phyloP scores from a whole-genome alignment of 1,140 invertebrate species.

The Whitmania pigra region DNA sequence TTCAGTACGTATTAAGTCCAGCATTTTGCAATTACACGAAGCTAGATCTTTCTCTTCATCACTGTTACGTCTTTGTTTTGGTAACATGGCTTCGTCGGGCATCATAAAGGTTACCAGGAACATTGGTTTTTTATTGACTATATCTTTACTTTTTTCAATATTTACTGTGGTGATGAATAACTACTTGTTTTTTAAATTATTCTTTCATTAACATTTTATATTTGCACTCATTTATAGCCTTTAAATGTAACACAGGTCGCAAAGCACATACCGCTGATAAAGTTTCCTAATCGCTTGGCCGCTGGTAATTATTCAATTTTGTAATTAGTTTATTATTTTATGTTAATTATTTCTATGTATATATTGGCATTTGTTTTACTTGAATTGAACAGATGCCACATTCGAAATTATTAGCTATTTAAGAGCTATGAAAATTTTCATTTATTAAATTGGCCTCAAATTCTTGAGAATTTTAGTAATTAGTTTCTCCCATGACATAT shows the following conservation, averaged over 20 bases:
- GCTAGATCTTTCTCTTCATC: too few relatives aligned
- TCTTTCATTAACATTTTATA: not conserved
- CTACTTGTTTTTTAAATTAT: not conserved
- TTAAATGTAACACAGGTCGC: constrained; percentile 3
- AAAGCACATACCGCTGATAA: constrained; percentile 8
- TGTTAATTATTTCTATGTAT: not conserved
- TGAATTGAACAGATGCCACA: too few relatives aligned
- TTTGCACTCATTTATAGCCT: not conserved
- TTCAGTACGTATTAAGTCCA: too few relatives aligned
- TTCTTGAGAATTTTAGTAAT: too few relatives aligned
- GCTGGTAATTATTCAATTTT: not conserved
- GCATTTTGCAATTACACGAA: too few relatives aligned
- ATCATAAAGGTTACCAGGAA: constrained; percentile 4
- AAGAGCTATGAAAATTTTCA: too few relatives aligned
- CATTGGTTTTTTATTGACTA: not conserved
- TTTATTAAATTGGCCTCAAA: too few relatives aligned
- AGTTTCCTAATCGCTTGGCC: constrained; percentile 9
- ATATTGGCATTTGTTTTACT: not conserved
- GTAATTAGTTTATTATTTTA: not conserved
- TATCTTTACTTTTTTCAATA: not conserved
- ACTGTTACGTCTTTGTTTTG: not conserved
- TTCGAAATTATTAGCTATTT: too few relatives aligned
- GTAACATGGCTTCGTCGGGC: not conserved
- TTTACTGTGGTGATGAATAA: not conserved
- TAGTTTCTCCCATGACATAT: too few relatives aligned